Conservation (phyloP, 1,140 invertebrate genomes). For the Coelopa frigida region DNA sequence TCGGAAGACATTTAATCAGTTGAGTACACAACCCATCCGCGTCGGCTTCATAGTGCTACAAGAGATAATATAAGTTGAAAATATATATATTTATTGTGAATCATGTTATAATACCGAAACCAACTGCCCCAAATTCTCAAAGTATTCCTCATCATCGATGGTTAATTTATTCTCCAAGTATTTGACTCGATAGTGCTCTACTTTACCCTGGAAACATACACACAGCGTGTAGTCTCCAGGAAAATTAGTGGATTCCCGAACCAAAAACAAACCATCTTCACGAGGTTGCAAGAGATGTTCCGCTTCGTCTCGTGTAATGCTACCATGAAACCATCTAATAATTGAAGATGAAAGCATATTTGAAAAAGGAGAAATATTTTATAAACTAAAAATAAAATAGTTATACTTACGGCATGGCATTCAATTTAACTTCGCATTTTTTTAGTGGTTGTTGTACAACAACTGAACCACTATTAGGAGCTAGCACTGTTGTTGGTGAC, state of each 20-base stretch:
- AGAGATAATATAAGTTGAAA: conserved; percentile 19
- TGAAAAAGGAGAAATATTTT: too few species aligned
- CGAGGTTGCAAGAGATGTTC: conserved; percentile 76
- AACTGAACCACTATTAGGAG: conserved; percentile 11
- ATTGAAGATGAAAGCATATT: too few species aligned
- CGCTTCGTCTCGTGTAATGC: conserved; percentile 90
- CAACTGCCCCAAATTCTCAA: conserved; percentile 89
- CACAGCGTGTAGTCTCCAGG: conserved; percentile 98
- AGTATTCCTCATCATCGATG: conserved; percentile 97
- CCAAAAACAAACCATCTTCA: conserved; percentile 90
- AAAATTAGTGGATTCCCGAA: conserved; percentile 97
- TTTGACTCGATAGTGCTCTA: conserved; percentile 86
- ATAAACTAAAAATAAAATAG: conserved; percentile 4
- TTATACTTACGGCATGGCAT: conserved; percentile 76
- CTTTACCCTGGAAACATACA: conserved; percentile 85
- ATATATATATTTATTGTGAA: too few species aligned
- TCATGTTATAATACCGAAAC: too few species aligned
- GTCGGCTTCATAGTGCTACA: conserved; percentile 91
- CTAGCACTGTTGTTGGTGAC: conserved; percentile 22
- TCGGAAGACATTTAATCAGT: conserved; percentile 77
- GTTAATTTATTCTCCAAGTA: conserved; percentile 69
- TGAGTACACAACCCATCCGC: conserved; percentile 96
- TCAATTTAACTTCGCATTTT: conserved; percentile 67
- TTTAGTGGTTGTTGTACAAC: conserved; percentile 19
- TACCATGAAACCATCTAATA: conserved; percentile 99